These are phyloP conservation scores for Phyllotreta cruciferae DNA, from an alignment of 2,888 invertebrate genomes.

Conservation along the genomic window DNA sequence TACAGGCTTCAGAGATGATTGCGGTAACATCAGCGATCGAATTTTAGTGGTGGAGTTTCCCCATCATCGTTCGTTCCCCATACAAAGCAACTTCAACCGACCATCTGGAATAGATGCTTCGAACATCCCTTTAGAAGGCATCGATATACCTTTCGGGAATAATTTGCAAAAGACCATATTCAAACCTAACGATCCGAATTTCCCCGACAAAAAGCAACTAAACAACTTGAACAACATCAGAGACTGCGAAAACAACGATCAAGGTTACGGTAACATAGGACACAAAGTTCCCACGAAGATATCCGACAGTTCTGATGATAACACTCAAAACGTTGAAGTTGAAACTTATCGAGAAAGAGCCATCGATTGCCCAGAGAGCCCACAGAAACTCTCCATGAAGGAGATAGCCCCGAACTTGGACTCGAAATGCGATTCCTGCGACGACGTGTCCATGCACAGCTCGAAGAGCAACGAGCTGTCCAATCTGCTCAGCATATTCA, in stretches of 20 bases:
- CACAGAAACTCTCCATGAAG: constrained; percentile 47
- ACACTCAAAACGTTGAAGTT: constrained; percentile 34
- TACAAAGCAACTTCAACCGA: constrained; percentile 47
- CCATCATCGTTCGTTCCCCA: constrained; percentile 52
- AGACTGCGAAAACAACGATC: constrained; percentile 52
- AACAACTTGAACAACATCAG: constrained; percentile 57
- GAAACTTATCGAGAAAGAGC: constrained; percentile 52
- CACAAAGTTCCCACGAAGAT: constrained; percentile 15
- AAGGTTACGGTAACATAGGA: constrained; percentile 33
- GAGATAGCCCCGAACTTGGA: constrained; percentile 47
- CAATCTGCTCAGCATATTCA: constrained; percentile 53
- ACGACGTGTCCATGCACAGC: constrained; percentile 68
- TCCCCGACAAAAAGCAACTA: constrained; percentile 41
- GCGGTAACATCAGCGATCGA: constrained; percentile 81
- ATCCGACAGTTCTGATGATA: constrained; percentile 46
- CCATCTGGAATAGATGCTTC: constrained; percentile 55
- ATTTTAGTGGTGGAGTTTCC: constrained; percentile 81
- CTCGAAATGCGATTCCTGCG: constrained; percentile 56
- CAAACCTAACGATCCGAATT: constrained; percentile 30
- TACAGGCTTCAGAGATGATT: constrained; percentile 82
- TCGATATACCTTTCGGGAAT: constrained; percentile 50
- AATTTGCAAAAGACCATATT: constrained; percentile 23
- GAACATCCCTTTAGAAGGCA: constrained; percentile 48
- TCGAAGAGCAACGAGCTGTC: constrained; percentile 65
- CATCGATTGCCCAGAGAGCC: constrained; percentile 54